Evolutionary conservation across 2,888 invertebrate species (phyloP).

Genomic region (Drosophila cracens): DNA sequence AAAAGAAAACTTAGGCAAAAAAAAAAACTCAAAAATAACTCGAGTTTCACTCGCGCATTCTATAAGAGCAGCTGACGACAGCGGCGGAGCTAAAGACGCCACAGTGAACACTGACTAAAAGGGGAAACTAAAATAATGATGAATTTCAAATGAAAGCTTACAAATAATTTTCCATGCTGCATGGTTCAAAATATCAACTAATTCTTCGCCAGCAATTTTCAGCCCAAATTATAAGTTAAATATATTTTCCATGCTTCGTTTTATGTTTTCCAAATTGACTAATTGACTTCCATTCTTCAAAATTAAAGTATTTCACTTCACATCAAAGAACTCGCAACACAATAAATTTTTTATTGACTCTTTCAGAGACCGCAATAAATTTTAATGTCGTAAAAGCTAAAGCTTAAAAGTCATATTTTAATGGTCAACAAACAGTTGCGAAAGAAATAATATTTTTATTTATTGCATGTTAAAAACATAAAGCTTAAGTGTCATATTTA

Average conservation of each 20-base stretch:
- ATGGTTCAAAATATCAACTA: too few species aligned
- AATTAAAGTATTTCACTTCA: not conserved
- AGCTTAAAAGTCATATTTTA: not conserved
- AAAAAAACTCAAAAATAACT: conserved; percentile 68
- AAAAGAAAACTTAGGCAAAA: not conserved
- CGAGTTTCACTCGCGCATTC: conserved; percentile 61
- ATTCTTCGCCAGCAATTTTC: too few species aligned
- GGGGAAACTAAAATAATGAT: not conserved
- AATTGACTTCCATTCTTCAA: not conserved
- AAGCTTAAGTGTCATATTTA: not conserved
- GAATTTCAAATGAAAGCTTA: not conserved
- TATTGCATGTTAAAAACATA: not conserved
- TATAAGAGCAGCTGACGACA: conserved; percentile 20
- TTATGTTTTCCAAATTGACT: too few species aligned
- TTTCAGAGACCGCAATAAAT: not conserved
- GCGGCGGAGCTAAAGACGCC: conserved; percentile 7
- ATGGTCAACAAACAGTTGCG: not conserved
- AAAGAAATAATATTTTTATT: not conserved
- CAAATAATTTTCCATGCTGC: not conserved
- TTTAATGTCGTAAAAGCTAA: not conserved
- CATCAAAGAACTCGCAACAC: not conserved
- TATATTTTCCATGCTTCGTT: too few species aligned
- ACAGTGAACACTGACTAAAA: conserved; percentile 28
- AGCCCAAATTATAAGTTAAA: too few species aligned
- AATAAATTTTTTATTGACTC: not conserved